Evolutionary conservation across 2,797 vertebrate species (phyloP).

Genomic region (Sphenodon punctatus): DNA sequence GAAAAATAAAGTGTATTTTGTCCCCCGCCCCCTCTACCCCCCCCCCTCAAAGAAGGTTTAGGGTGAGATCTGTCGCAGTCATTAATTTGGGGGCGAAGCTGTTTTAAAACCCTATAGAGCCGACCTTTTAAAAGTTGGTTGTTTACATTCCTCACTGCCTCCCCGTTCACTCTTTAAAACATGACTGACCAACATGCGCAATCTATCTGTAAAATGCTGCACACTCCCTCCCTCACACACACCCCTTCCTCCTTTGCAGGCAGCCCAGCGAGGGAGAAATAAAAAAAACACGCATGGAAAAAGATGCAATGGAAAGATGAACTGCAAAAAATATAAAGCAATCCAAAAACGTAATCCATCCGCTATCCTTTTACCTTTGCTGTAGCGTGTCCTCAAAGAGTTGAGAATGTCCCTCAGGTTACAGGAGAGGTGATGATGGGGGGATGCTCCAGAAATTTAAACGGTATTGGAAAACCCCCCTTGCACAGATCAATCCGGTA

Average conservation of each 20-base stretch:
- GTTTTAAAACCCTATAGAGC: constrained; percentile 39
- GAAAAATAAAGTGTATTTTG: background rate
- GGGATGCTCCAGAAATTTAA: constrained; percentile 74
- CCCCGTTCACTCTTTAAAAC: constrained; percentile 75
- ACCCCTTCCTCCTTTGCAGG: constrained; percentile 15
- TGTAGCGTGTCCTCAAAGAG: constrained; percentile 52
- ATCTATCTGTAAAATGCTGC: constrained; percentile 66
- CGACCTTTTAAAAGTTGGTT: constrained; percentile 75
- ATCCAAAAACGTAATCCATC: constrained; percentile 39
- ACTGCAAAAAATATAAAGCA: constrained; percentile 52
- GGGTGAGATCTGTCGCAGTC: constrained; percentile 73
- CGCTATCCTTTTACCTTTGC: constrained; percentile 72
- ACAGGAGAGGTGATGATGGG: constrained; percentile 58
- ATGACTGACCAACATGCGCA: constrained; percentile 79
- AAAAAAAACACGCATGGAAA: constrained; percentile 49
- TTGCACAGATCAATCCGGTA: constrained; percentile 71
- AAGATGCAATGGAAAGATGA: constrained; percentile 59
- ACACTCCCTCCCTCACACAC: constrained; percentile 44
- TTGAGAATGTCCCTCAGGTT: constrained; percentile 46
- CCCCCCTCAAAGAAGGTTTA: background rate
- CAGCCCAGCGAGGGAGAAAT: background rate
- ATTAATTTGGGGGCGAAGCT: constrained; percentile 72
- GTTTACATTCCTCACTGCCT: constrained; percentile 72
- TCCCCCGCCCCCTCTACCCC: constrained; percentile 36
- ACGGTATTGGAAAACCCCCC: constrained; percentile 66